Conservation (phyloP, 2,888 invertebrate genomes). For the Rhagonycha fulva region DNA sequence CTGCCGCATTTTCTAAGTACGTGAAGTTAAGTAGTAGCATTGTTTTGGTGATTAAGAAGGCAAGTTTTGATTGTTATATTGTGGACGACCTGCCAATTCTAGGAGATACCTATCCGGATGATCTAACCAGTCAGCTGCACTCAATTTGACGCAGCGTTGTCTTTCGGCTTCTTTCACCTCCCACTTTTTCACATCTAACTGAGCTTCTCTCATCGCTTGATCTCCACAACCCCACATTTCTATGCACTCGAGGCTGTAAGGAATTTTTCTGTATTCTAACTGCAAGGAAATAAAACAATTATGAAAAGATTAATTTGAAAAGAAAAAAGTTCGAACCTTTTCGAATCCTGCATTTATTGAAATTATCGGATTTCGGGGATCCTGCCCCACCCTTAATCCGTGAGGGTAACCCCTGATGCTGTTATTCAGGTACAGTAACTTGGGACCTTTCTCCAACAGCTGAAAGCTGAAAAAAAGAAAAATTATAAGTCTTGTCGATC, state of each 20-base stretch:
- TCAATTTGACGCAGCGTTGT: conserved; percentile 82
- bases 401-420: conserved; percentile 82
- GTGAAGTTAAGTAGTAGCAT: conserved; percentile 1
- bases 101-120: conserved; percentile 92
- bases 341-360: conserved; percentile 77
- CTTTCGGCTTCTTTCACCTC: conserved; percentile 88
- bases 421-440: conserved; percentile 84
- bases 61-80: conserved; percentile 72
- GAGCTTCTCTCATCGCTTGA: conserved; percentile 75
- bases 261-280: conserved; percentile 69
- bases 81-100: conserved; percentile 83
- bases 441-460: conserved; percentile 67
- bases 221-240: conserved; percentile 90
- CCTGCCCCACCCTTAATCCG: conserved; percentile 80
- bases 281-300: conserved; percentile 27
- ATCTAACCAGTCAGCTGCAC: conserved; percentile 91
- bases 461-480: conserved; percentile 55
- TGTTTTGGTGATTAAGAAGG: conserved; percentile 10
- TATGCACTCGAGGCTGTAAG: conserved; percentile 65
- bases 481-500: too few species aligned
- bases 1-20: not conserved
- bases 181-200: conserved; percentile 87
- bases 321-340: conserved; percentile 45
- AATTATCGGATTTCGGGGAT: conserved; percentile 77
- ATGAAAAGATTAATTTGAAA: not conserved